Percentiles rank a stretch among this genome's conserved stretches.
Conservation (phyloP, 2,888 invertebrate genomes). For the Dolichomitus sp. region DNA sequence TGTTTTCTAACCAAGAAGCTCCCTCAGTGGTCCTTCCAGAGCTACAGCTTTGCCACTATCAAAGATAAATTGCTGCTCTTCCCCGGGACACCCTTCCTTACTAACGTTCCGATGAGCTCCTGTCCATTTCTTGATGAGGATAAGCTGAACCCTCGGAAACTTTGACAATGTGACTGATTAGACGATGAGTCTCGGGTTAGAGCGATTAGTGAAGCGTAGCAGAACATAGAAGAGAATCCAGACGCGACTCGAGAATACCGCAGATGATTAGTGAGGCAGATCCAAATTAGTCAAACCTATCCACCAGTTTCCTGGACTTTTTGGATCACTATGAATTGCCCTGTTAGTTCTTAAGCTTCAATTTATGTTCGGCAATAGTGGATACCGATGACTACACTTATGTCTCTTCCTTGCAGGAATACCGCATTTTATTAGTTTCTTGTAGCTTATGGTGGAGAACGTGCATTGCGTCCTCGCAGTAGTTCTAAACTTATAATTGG, state of each 20-base stretch:
- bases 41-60: background rate
- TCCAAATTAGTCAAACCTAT: slow-evolving; percentile 8
- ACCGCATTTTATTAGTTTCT: background rate
- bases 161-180: slow-evolving; percentile 55
- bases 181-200: slow-evolving; percentile 28
- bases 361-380: background rate
- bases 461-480: too few relatives aligned
- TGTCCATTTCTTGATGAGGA: slow-evolving; percentile 50
- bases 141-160: slow-evolving; percentile 33
- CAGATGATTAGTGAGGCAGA: slow-evolving; percentile 5
- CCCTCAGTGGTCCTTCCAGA: slow-evolving; percentile 10
- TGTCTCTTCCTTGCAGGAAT: background rate
- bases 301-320: slow-evolving; percentile 1
- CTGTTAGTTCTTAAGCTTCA: background rate
- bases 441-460: too few relatives aligned
- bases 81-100: slow-evolving; percentile 3
- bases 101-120: slow-evolving; percentile 44
- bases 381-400: background rate
- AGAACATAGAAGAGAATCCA: slow-evolving; percentile 1
- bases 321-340: slow-evolving; percentile 3
- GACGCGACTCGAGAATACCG: background rate
- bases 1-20: slow-evolving; percentile 24
- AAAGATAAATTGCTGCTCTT: slow-evolving; percentile 58
- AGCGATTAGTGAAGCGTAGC: slow-evolving; percentile 47
- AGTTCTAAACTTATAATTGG: too few relatives aligned